Conservation (phyloP, 2,113 vertebrate species). For the Hydrolagus affinis region DNA sequence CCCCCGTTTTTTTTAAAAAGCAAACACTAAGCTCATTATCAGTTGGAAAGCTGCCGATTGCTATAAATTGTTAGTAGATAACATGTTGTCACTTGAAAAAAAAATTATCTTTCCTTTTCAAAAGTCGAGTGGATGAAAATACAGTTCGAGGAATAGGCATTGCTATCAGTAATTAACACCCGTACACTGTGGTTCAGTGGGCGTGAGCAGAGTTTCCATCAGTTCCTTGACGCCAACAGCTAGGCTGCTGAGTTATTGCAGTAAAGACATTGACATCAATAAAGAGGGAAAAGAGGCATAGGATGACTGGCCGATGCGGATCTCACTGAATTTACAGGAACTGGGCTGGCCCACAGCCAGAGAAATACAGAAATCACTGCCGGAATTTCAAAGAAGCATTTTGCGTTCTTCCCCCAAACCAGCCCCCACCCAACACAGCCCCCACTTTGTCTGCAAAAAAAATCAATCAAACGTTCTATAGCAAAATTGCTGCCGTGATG, state of each 20-base stretch:
- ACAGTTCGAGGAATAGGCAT: background rate
- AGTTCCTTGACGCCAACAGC: background rate
- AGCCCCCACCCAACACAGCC: too few species aligned
- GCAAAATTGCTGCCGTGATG: background rate
- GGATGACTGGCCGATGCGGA: background rate
- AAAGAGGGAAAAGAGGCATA: background rate
- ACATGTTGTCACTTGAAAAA: background rate
- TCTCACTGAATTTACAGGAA: constrained; percentile 18
- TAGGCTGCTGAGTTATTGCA: background rate
- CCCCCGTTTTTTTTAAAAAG: background rate
- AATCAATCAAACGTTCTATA: background rate
- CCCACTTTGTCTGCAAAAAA: background rate
- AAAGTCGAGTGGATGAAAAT: background rate
- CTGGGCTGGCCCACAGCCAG: background rate
- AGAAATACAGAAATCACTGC: constrained; percentile 17
- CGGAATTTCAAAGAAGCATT: background rate
- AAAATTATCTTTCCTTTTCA: background rate
- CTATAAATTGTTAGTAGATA: too few species aligned
- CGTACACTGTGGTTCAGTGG: background rate
- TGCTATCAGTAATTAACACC: too few species aligned
- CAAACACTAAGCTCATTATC: background rate
- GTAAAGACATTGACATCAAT: background rate
- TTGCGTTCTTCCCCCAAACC: background rate
- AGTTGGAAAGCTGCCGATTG: background rate
- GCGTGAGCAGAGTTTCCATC: background rate